A percentile compares a stretch with the other conserved stretches of the same genome.
Conservation (phyloP, 2,113 vertebrate species). For the Turnix velox region DNA sequence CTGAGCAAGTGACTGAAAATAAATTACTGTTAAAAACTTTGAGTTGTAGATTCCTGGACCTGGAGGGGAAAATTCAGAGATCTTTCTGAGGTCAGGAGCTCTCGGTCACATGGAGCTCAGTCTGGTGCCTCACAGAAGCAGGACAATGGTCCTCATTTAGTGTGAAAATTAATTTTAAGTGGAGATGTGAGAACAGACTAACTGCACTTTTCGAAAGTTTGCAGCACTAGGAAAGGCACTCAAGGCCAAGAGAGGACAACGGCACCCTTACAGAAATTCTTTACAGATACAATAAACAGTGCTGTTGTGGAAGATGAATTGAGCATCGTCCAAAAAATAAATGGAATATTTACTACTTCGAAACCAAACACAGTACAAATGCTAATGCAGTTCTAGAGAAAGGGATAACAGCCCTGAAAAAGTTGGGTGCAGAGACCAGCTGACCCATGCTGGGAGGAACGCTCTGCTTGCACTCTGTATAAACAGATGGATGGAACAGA, state of each 20-base stretch:
- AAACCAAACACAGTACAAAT: not conserved
- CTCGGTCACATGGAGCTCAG: not conserved
- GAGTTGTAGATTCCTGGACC: not conserved
- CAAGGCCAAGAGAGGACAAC: not conserved
- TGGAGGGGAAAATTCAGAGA: not conserved
- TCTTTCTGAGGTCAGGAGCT: not conserved
- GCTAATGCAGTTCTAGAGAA: not conserved
- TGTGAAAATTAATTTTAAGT: not conserved
- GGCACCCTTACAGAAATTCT: not conserved
- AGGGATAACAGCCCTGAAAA: not conserved
- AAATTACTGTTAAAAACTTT: not conserved
- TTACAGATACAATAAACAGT: not conserved
- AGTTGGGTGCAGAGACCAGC: not conserved
- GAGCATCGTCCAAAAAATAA: not conserved
- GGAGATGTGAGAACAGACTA: not conserved
- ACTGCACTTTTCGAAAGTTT: not conserved
- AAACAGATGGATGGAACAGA: too few species aligned
- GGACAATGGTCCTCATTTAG: not conserved
- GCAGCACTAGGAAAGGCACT: not conserved
- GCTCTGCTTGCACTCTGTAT: not conserved
- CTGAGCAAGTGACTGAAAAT: not conserved
- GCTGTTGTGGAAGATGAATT: not conserved
- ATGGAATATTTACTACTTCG: not conserved
- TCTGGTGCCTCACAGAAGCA: not conserved
- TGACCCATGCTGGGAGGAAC: not conserved